Percentiles rank a stretch among this genome's conserved stretches.
Evolutionary conservation across 64 coral and sea anemone species (phyloP).

Genomic region (Montipora sp.): DNA sequence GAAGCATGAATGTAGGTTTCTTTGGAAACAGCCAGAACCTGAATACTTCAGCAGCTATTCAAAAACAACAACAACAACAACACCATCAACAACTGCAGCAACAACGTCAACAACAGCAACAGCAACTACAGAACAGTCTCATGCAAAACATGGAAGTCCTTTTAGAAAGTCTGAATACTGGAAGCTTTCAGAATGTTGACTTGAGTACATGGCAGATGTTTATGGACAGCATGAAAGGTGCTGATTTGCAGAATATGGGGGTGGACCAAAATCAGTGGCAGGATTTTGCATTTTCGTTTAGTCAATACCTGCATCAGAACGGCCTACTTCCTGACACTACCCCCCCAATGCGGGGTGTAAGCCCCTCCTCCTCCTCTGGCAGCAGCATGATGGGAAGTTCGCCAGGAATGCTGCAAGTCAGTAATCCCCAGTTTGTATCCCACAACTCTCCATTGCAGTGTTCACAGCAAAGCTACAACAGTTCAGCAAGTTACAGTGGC

Average conservation of each 20-base stretch:
- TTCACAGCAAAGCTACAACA: constrained; percentile 79
- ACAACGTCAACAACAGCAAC: constrained; percentile 2
- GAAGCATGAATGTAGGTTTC: background rate
- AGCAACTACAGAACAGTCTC: constrained; percentile 61
- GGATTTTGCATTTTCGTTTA: constrained; percentile 95
- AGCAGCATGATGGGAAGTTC: constrained; percentile 19
- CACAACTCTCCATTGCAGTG: constrained; percentile 64
- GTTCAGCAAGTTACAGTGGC: constrained; percentile 69
- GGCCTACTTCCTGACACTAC: constrained; percentile 51
- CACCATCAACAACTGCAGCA: constrained; percentile 11
- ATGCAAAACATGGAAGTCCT: constrained; percentile 94
- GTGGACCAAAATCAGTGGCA: constrained; percentile 92
- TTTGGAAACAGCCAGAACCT: constrained; percentile 11
- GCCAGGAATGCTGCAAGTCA: constrained; percentile 47
- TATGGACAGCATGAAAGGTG: constrained; percentile 97
- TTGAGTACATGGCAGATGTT: constrained; percentile 79
- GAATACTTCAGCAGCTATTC: background rate
- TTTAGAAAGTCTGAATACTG: constrained; percentile 91
- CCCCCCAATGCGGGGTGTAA: background rate
- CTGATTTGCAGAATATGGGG: constrained; percentile 79
- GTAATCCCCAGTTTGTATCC: constrained; percentile 51
- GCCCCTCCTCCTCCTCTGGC: constrained; percentile 26
- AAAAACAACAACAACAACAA: constrained; percentile 4
- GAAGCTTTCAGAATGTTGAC: constrained; percentile 89
- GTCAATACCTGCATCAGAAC: constrained; percentile 84